Conservation (phyloP, 1,140 invertebrate species). For the Drosophila littoralis region DNA sequence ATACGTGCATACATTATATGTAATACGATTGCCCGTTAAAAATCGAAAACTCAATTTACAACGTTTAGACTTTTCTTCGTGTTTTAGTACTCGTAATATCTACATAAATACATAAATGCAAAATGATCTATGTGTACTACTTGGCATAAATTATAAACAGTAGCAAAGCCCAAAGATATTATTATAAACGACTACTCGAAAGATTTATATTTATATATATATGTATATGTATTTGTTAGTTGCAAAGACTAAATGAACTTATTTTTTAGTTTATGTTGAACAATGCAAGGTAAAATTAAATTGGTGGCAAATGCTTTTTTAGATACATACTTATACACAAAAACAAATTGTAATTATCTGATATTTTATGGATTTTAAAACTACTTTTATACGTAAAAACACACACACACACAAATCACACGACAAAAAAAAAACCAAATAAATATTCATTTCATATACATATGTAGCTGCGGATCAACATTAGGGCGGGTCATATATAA, state of each 20-base stretch:
- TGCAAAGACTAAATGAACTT: slow-evolving; percentile 75
- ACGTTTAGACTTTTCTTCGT: slow-evolving; percentile 54
- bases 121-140: slow-evolving; percentile 67
- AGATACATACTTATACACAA: slow-evolving; percentile 54
- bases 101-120: slow-evolving; percentile 17
- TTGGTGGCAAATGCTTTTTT: slow-evolving; percentile 69
- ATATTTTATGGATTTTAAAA: slow-evolving; percentile 81
- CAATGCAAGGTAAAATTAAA: slow-evolving; percentile 35
- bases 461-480: slow-evolving; percentile 40
- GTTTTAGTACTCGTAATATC: slow-evolving; percentile 44
- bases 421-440: slow-evolving; percentile 49
- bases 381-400: slow-evolving; percentile 78
- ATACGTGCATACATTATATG: slow-evolving; percentile 11
- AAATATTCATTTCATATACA: slow-evolving; percentile 65
- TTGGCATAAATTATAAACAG: slow-evolving; percentile 49
- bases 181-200: slow-evolving; percentile 64
- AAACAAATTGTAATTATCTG: slow-evolving; percentile 76
- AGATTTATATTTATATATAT: slow-evolving; percentile 45
- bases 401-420: slow-evolving; percentile 36
- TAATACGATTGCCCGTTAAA: slow-evolving; percentile 20
- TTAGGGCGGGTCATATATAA: slow-evolving; percentile 55
- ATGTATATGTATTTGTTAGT: slow-evolving; percentile 68
- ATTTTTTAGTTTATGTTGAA: slow-evolving; percentile 63
- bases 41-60: slow-evolving; percentile 41
- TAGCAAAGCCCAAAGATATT: slow-evolving; percentile 81